Conservation (phyloP, 2,888 invertebrate genomes). For the Yponomeuta sedellus region DNA sequence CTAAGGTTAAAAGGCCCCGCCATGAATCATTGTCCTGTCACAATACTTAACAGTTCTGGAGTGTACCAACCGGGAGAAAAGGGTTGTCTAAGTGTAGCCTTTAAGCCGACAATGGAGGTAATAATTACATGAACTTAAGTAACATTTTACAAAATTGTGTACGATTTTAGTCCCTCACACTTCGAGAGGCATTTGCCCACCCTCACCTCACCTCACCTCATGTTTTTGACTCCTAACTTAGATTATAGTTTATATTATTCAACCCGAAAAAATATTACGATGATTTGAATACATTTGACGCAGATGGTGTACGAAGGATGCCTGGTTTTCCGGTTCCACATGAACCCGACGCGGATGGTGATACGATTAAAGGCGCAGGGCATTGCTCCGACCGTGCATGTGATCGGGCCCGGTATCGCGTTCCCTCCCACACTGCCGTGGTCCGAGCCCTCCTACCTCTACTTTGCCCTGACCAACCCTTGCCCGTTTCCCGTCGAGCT, state of each 20-base stretch:
- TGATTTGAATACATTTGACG: constrained; percentile 5
- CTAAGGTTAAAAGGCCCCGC: constrained; percentile 41
- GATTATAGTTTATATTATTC: too few relatives aligned
- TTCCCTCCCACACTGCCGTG: constrained; percentile 81
- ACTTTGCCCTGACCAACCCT: constrained; percentile 78
- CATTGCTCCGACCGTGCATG: constrained; percentile 66
- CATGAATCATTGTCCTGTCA: constrained; percentile 44
- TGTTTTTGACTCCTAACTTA: too few relatives aligned
- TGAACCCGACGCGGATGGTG: constrained; percentile 63
- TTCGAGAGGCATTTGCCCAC: too few relatives aligned
- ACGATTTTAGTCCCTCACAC: too few relatives aligned
- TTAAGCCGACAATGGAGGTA: constrained; percentile 73
- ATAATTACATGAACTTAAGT: neutral
- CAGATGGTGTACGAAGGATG: constrained; percentile 62
- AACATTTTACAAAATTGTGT: neutral
- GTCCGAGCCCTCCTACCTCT: constrained; percentile 73
- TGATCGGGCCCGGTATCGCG: constrained; percentile 65
- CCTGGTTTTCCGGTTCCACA: constrained; percentile 63
- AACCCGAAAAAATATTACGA: too few relatives aligned
- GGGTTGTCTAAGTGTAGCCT: constrained; percentile 71
- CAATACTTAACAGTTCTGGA: constrained; percentile 57
- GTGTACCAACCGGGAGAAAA: constrained; percentile 67
- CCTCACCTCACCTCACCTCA: too few relatives aligned
- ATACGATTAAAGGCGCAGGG: constrained; percentile 73
- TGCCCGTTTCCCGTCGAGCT: constrained; percentile 81